Evolutionary conservation across 2,888 invertebrate species (phyloP).

Genomic region (Quadriops clusia): DNA sequence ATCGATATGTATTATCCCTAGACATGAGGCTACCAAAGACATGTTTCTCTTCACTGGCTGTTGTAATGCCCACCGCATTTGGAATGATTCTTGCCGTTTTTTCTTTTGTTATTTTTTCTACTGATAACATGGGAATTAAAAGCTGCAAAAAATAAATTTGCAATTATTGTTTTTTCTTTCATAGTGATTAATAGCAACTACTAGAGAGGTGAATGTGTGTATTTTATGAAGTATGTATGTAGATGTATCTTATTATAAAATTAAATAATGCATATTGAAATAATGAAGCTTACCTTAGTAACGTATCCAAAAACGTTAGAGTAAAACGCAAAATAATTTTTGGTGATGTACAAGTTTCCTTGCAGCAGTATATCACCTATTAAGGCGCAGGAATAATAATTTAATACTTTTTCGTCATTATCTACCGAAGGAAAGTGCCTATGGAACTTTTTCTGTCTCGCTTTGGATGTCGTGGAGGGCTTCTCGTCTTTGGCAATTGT

Average conservation of each 20-base stretch:
- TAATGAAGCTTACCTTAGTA: conserved; percentile 65
- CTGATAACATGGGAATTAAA: conserved; percentile 75
- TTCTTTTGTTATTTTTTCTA: conserved; percentile 81
- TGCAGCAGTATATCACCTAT: conserved; percentile 86
- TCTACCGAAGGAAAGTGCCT: conserved; percentile 77
- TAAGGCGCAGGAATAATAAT: conserved; percentile 87
- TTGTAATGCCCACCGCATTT: conserved; percentile 79
- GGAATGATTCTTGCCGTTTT: conserved; percentile 90
- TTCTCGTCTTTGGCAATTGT: conserved; percentile 14
- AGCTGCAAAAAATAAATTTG: conserved; percentile 44
- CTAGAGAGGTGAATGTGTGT: too few species aligned
- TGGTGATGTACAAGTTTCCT: conserved; percentile 87
- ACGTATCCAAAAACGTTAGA: conserved; percentile 93
- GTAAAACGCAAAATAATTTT: conserved; percentile 91
- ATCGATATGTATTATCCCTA: conserved; percentile 74
- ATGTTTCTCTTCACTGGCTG: conserved; percentile 73
- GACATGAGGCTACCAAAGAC: conserved; percentile 86
- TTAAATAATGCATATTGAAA: background rate
- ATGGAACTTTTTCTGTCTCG: conserved; percentile 80
- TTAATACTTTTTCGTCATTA: conserved; percentile 72
- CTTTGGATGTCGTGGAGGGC: conserved; percentile 46
- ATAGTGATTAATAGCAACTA: background rate
- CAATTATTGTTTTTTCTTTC: background rate
- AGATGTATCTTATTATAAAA: background rate
- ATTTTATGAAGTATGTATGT: conserved; percentile 1